These are phyloP conservation scores for Gerris buenoi DNA, from an alignment of 1,140 invertebrate genomes.

Conservation along the genomic window DNA sequence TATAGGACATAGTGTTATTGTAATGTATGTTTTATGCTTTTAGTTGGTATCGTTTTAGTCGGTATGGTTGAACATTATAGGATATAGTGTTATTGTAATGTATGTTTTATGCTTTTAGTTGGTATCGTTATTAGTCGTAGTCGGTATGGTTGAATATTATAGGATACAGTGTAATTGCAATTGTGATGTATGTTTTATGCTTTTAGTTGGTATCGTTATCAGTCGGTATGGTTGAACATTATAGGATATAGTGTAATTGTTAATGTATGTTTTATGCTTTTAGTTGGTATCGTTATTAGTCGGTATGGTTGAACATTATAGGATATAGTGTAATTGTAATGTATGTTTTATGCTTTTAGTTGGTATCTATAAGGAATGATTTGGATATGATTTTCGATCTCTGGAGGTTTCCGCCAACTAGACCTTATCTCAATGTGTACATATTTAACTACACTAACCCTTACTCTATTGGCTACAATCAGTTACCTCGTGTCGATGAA, in stretches of 20 bases:
- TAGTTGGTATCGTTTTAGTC: slow-evolving; percentile 15
- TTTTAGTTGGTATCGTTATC: slow-evolving; percentile 14
- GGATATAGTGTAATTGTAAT: not conserved
- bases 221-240: too few species aligned
- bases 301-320: not conserved
- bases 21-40: slow-evolving; percentile 8
- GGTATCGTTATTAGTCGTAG: slow-evolving; percentile 13
- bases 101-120: slow-evolving; percentile 10
- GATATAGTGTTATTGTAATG: not conserved
- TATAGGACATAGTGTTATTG: not conserved
- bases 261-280: slow-evolving; percentile 5
- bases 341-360: slow-evolving; percentile 10
- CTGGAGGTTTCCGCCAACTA: slow-evolving; percentile 10
- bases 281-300: slow-evolving; percentile 13
- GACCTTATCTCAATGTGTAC: slow-evolving; percentile 6
- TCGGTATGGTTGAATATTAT: too few species aligned
- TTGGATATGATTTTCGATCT: slow-evolving; percentile 13
- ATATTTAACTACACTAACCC: slow-evolving; percentile 14
- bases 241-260: not conserved
- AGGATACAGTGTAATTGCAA: not conserved
- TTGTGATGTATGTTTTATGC: slow-evolving; percentile 4
- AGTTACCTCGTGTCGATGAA: slow-evolving; percentile 9
- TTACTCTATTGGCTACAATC: slow-evolving; percentile 5
- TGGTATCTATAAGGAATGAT: slow-evolving; percentile 16
- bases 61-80: not conserved